Percentiles rank a stretch among this genome's conserved stretches.
phyloP scores from a whole-genome alignment of 2,113 vertebrate genomes.

The Otus sunia region DNA sequence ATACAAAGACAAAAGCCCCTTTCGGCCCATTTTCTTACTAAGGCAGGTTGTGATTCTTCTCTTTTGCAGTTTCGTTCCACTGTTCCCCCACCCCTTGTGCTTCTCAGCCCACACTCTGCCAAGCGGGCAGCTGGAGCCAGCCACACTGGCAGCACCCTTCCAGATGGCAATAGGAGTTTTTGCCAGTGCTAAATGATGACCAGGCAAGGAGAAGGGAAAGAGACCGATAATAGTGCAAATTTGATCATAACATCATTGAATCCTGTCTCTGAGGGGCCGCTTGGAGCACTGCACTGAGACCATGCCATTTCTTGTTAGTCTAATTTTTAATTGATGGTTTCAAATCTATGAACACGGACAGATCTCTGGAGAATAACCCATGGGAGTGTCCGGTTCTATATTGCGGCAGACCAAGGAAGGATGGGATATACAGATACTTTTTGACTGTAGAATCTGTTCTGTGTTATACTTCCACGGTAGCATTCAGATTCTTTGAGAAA shows the following conservation, averaged over 20 bases:
- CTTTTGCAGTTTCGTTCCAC: background rate
- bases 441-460: background rate
- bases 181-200: background rate
- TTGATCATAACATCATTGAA: background rate
- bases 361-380: background rate
- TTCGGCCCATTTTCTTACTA: background rate
- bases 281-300: rapidly evolving
- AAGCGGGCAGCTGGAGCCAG: background rate
- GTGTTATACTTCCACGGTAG: background rate
- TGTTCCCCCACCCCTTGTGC: background rate
- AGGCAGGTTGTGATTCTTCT: background rate
- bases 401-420: background rate
- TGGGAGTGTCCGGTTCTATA: rapidly evolving
- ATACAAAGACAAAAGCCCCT: background rate
- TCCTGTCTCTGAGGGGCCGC: background rate
- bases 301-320: background rate
- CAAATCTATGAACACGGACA: background rate
- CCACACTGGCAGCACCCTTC: background rate
- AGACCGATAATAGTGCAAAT: background rate
- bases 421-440: background rate
- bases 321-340: background rate
- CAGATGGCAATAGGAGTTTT: background rate
- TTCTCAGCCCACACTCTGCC: rapidly evolving
- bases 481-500: background rate
- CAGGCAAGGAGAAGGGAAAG: background rate